phyloP scores from a whole-genome alignment of 2,888 invertebrate species.

The Empis livida region DNA sequence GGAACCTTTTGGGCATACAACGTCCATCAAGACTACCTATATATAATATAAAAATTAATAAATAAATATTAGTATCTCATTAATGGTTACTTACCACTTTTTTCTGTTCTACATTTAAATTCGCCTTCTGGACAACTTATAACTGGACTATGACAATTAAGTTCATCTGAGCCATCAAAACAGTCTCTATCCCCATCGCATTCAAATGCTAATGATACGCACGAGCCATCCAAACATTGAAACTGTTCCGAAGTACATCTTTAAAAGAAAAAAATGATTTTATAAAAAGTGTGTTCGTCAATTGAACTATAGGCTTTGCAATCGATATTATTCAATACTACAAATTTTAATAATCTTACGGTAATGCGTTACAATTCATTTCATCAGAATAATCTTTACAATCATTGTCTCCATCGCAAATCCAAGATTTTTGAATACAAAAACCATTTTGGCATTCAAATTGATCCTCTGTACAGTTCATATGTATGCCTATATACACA shows the following conservation, averaged over 20 bases:
- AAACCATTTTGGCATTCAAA: slow-evolving; percentile 66
- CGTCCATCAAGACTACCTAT: slow-evolving; percentile 34
- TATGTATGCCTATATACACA: slow-evolving; percentile 29
- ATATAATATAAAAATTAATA: too few relatives aligned
- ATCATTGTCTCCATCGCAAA: slow-evolving; percentile 70
- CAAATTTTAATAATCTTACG: slow-evolving; percentile 36
- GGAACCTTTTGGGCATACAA: slow-evolving; percentile 61
- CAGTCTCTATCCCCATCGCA: slow-evolving; percentile 66
- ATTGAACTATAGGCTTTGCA: too few relatives aligned
- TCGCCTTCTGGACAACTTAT: slow-evolving; percentile 58
- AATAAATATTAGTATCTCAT: too few relatives aligned
- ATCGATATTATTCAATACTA: too few relatives aligned
- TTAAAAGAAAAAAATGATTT: slow-evolving; percentile 11
- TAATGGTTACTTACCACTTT: too few relatives aligned
- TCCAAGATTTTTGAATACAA: slow-evolving; percentile 61
- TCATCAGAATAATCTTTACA: slow-evolving; percentile 72
- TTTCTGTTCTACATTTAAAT: slow-evolving; percentile 57
- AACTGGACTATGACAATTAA: slow-evolving; percentile 44
- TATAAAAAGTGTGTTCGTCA: too few relatives aligned
- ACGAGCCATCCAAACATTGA: slow-evolving; percentile 57
- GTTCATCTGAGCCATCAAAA: slow-evolving; percentile 60
- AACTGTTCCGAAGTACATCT: slow-evolving; percentile 63
- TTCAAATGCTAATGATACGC: slow-evolving; percentile 57
- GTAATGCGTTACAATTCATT: slow-evolving; percentile 52
- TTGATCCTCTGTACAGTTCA: slow-evolving; percentile 56